Evolutionary conservation across 2,888 invertebrate species (phyloP), one percentile per base, ranked within the genome.

Genomic region (Drosophila sordidula): DNA sequence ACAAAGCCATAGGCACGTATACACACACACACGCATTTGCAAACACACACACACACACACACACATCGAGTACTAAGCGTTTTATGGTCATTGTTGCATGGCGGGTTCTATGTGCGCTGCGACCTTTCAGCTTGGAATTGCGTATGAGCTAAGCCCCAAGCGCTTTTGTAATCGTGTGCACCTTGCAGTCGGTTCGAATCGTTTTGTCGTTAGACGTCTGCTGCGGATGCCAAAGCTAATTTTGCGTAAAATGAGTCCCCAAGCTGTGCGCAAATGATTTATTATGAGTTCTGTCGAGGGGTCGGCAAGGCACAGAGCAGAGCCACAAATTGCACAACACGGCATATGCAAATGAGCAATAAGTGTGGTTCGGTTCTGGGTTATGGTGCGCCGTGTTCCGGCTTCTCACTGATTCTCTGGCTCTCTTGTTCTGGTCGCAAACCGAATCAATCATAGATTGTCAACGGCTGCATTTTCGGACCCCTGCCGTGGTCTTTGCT

Each of bases 221-320:
- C 78, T 64, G 63, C 83, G 83, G 88, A 84, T 86, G 83, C 72
- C 69, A 59, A 71, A 64, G 84, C 83, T 88, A 84, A 84, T 84
- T 88, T 82, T 86, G 83, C 83, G 88, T 84, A 68, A 84, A 84
- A 88, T 84, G 75, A 86, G 80, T 75, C 75, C 75, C 78, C 75
- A 54, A 66, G 66, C 75, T 26, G 63, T 68, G 61, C 70, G 55
- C 61, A 68, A 67, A 88, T 84, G 86, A 84, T 83, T 84, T 83
- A 84, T 82, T 86, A 82, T 57, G 65, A 61, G 22, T 12, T 55
- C 65, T 58, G 42, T 16, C 36, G 22, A 16, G 59, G 44, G 61
- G 52, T 57, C 29, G 51, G 22, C 36, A 29, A 25, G 51, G 22
- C 36, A 29, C 62, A 42, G 54, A 5, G 42, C 66, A 38, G 39